These are phyloP conservation scores for Bos javanicus DNA, from an alignment of 2,113 vertebrate species.

Conservation along the genomic window DNA sequence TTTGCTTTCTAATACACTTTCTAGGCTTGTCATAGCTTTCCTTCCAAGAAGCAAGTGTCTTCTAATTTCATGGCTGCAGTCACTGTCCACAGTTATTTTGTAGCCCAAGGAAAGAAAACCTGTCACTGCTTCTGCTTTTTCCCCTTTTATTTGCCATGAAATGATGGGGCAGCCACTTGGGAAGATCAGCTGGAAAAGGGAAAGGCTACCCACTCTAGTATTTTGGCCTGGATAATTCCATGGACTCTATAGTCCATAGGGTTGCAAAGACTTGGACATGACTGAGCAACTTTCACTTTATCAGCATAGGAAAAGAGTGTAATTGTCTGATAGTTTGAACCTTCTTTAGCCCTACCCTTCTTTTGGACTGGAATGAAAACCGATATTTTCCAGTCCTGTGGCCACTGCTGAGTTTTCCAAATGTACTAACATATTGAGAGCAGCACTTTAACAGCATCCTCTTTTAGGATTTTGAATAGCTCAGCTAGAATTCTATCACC, in stretches of 20 bases:
- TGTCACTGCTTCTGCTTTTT: not conserved
- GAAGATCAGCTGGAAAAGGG: not conserved
- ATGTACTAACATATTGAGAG: not conserved
- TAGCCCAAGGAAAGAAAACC: not conserved
- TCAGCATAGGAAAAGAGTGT: not conserved
- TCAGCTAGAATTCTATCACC: not conserved
- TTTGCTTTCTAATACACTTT: not conserved
- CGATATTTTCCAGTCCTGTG: not conserved
- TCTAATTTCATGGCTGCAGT: not conserved
- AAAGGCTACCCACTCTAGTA: not conserved
- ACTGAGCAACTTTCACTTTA: not conserved
- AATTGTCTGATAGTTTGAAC: not conserved
- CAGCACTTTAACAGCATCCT: not conserved
- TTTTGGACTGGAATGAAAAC: not conserved
- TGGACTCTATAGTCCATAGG: not conserved
- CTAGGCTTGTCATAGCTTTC: not conserved
- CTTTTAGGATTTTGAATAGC: not conserved
- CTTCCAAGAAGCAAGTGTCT: not conserved
- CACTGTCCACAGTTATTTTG: not conserved
- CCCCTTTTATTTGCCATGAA: not conserved
- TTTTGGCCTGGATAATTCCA: not conserved
- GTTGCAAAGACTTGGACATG: not conserved
- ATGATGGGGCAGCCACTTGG: not conserved
- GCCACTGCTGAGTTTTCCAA: not conserved
- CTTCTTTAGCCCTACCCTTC: not conserved